Conservation (phyloP, 2,888 invertebrate genomes). For the Ischnus inquisitorius region DNA sequence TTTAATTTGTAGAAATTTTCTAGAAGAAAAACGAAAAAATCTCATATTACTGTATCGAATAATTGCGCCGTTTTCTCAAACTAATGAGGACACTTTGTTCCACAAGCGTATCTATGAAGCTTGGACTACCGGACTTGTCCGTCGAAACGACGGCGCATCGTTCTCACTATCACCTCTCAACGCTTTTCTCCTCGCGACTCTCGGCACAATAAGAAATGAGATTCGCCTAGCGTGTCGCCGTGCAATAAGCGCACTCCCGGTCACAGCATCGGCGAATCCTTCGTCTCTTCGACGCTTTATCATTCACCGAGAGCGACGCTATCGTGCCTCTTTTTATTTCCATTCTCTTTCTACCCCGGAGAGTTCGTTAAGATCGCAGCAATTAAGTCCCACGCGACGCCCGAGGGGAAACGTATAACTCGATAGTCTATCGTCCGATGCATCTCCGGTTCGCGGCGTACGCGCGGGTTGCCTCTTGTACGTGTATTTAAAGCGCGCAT, state of each 20-base stretch:
- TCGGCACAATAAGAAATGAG: constrained; percentile 26
- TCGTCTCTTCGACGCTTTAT: constrained; percentile 53
- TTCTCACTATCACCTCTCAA: constrained; percentile 58
- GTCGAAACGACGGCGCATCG: constrained; percentile 44
- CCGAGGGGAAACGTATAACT: constrained; percentile 19
- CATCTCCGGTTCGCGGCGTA: not conserved
- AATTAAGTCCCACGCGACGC: constrained; percentile 63
- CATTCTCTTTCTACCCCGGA: constrained; percentile 18
- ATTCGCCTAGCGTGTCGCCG: constrained; percentile 62
- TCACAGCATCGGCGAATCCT: constrained; percentile 41
- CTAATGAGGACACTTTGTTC: constrained; percentile 34
- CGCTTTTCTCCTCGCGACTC: constrained; percentile 46
- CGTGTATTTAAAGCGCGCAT: too few species aligned
- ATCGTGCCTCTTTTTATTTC: constrained; percentile 36
- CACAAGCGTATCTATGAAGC: constrained; percentile 14
- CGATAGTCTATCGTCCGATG: not conserved
- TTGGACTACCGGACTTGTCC: constrained; percentile 31
- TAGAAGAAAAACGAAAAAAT: not conserved
- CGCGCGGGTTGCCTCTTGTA: not conserved
- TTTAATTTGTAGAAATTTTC: not conserved
- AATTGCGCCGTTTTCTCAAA: constrained; percentile 26
- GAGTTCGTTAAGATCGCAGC: constrained; percentile 59
- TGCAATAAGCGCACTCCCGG: constrained; percentile 58
- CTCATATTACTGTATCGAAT: not conserved
- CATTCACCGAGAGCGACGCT: constrained; percentile 55